Base-by-base conservation (phyloP, 2,888 invertebrate genomes). In the Hirtodrosophila trivittata region DNA sequence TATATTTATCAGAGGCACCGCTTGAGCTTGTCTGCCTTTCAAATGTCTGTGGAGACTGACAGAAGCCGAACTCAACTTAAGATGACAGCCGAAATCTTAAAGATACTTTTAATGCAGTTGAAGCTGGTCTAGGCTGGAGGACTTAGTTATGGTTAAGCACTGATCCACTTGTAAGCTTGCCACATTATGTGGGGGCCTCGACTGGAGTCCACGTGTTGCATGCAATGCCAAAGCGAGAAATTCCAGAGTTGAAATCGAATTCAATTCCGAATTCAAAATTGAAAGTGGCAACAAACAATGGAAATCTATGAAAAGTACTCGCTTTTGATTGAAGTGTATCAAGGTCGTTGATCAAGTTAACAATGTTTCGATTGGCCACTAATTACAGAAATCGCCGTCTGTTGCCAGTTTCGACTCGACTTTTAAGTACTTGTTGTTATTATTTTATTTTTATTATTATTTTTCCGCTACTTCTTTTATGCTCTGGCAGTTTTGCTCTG, bases 291-390 rank as follows among this genome's bases (percentile, higher is more conserved):
- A 14, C 32, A 54, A 28, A 82, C 78, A 77, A 77, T 85, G 49
- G 49, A 86, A 80, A 76, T 86, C 81, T 55, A 86, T 83, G 56
- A 77, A 66, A 86, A 77, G 38, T 63, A 18, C 30, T 30, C 8
- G 12, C 4, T 46, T 73, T 81, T 85, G 82, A 81, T 82, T 81
- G 82, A 81, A 81, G 87, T 81, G 72, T 86, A 85, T 85, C 87
- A 86, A 81, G 80, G 86, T 81, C 77, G 77, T 32, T 12, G 14
- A 28, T 12, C 55, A 37, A 47, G 51, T 59, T 52, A 76, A 69
- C 59, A 57, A 55, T 66, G 56, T 45, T n/a, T 57, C 74, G 65
- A 75, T 64, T 60, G 80, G 71, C 60, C 77, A 82, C 82, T 86
- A 86, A 81, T 84, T 65, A 77, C 72, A 64, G 39, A 76, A 77